A percentile compares a stretch with the other conserved stretches of the same genome.
phyloP scores from a whole-genome alignment of 2,113 vertebrate genomes.

The Oxyruncus cristatus region DNA sequence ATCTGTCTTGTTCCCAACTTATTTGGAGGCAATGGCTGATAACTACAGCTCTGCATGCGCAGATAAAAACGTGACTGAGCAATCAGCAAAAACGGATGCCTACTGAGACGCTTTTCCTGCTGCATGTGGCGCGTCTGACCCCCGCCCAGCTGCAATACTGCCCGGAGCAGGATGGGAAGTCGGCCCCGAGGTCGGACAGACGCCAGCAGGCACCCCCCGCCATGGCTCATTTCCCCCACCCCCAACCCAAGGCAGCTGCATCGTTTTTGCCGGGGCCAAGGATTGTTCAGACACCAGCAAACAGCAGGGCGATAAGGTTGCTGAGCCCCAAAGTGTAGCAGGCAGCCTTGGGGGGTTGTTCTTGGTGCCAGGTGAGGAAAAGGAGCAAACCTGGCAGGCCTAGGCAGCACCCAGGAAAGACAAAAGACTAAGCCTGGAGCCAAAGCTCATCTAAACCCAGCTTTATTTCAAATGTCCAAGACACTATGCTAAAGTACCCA shows the following conservation, averaged over 20 bases:
- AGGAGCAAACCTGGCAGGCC: neutral
- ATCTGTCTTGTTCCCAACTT: neutral
- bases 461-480: neutral
- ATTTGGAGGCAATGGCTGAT: neutral
- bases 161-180: neutral
- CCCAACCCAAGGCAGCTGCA: neutral
- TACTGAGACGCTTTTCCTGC: neutral
- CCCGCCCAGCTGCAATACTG: neutral
- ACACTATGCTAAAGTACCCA: neutral
- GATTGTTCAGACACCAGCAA: neutral
- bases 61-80: neutral
- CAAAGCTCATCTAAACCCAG: neutral
- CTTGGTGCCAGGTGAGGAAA: neutral
- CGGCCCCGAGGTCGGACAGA: neutral
- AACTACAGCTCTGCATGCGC: neutral
- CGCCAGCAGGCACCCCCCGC: neutral
- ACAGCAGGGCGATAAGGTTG: neutral
- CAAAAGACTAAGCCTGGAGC: neutral
- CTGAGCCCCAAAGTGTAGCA: neutral
- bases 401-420: neutral
- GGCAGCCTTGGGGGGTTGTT: neutral
- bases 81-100: neutral
- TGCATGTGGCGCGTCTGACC: neutral
- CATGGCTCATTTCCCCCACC: neutral
- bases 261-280: neutral